Evolutionary conservation across 2,888 invertebrate genomes (phyloP).

Genomic region (Sminthurinus aureus): DNA sequence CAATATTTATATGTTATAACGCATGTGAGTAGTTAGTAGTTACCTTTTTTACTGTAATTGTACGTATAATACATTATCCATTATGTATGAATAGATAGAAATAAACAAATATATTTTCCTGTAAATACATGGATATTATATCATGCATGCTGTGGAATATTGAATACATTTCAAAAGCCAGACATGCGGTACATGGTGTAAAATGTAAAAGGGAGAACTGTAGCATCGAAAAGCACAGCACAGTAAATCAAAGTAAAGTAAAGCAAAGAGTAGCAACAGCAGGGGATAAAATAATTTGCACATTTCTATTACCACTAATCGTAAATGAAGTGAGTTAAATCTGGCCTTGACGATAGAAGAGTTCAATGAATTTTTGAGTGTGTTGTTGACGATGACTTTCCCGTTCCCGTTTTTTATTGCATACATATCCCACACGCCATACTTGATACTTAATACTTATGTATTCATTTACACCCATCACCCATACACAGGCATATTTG

Average conservation of each 20-base stretch:
- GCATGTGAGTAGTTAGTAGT: no score
- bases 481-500: background rate
- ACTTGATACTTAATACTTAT: no score
- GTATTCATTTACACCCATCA: background rate
- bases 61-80: no score
- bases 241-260: no score
- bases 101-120: no score
- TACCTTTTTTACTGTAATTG: no score
- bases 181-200: background rate
- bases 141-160: background rate
- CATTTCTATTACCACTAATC: background rate
- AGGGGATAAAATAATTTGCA: background rate
- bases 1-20: no score
- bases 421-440: no score
- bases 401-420: background rate
- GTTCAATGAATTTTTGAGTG: slow-evolving; percentile 28
- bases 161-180: background rate
- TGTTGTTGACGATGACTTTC: slow-evolving; percentile 9
- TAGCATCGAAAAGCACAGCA: no score
- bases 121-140: no score
- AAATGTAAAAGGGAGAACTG: background rate
- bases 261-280: background rate
- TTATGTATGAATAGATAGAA: no score
- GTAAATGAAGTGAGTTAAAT: slow-evolving; percentile 29
- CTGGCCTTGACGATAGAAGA: slow-evolving; percentile 30